A percentile compares a stretch with the other conserved stretches of the same genome.
phyloP scores from a whole-genome alignment of 1,140 invertebrate genomes.

The Solenopsis fugax region DNA sequence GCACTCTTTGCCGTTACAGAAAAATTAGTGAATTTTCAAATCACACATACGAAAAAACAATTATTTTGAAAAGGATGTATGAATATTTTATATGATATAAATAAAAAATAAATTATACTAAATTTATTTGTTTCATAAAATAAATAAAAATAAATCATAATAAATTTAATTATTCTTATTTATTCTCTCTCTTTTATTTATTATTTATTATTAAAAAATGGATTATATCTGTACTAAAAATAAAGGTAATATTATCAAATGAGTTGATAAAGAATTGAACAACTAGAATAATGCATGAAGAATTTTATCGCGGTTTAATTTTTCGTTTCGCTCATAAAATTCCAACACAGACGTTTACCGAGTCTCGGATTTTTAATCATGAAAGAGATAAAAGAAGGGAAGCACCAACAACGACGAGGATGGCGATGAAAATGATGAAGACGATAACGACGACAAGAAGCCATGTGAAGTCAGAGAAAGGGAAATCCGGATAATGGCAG shows the following conservation, averaged over 20 bases:
- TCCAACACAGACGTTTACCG: not conserved
- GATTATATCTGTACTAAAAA: not conserved
- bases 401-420: constrained; percentile 60
- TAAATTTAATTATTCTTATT: not conserved
- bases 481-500: constrained; percentile 63
- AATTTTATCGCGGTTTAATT: not conserved
- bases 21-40: not conserved
- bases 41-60: not conserved
- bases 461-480: constrained; percentile 53
- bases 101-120: not conserved
- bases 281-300: constrained; percentile 14
- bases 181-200: too few relatives aligned
- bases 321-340: not conserved
- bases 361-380: constrained; percentile 2
- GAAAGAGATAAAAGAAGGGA: constrained; percentile 65
- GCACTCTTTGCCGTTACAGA: not conserved
- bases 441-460: constrained; percentile 54
- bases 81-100: constrained; percentile 16
- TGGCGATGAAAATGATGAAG: constrained; percentile 54
- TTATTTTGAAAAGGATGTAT: not conserved
- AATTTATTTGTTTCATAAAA: too few relatives aligned
- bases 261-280: not conserved
- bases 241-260: constrained; percentile 22
- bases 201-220: constrained; percentile 18
- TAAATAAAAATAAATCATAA: not conserved